Evolutionary conservation across 2,797 vertebrate species (phyloP).

Genomic region (Bovichtus variegatus): DNA sequence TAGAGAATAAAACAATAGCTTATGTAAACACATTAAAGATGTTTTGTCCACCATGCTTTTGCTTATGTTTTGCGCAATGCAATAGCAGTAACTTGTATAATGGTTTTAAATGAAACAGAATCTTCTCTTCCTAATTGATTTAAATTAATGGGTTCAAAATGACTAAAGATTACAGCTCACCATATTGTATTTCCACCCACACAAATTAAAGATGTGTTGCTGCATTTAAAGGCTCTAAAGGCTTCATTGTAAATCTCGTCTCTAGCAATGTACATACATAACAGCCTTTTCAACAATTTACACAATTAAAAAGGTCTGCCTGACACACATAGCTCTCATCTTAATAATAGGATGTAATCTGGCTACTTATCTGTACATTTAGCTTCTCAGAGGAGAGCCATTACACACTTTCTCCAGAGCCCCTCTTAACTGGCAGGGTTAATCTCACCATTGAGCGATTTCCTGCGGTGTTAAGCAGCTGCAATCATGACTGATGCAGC

Average conservation of each 20-base stretch:
- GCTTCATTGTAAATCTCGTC: slow-evolving; percentile 10
- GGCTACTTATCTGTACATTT: slow-evolving; percentile 59
- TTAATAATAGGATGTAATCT: slow-evolving; percentile 55
- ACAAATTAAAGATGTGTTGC: not conserved
- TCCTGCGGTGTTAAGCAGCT: slow-evolving; percentile 66
- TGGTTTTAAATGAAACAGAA: slow-evolving; percentile 15
- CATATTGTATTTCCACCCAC: not conserved
- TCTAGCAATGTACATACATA: slow-evolving; percentile 16
- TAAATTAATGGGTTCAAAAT: not conserved
- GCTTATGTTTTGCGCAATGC: not conserved
- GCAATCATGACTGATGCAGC: slow-evolving; percentile 66
- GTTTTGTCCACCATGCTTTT: not conserved
- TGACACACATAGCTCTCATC: slow-evolving; percentile 45
- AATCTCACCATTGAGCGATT: slow-evolving; percentile 50
- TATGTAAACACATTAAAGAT: slow-evolving; percentile 4
- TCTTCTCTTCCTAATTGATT: not conserved
- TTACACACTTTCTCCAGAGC: slow-evolving; percentile 42
- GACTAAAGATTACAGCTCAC: not conserved
- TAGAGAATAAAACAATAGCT: not conserved
- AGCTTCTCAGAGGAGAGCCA: slow-evolving; percentile 59
- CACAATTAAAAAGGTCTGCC: slow-evolving; percentile 14
- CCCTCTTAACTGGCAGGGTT: slow-evolving; percentile 51
- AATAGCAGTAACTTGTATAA: slow-evolving; percentile 3
- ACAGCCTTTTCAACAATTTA: slow-evolving; percentile 5
- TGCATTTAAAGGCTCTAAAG: slow-evolving; percentile 5